Base-by-base conservation (phyloP, 2,888 invertebrate genomes). In the Chelonus formosanus region DNA sequence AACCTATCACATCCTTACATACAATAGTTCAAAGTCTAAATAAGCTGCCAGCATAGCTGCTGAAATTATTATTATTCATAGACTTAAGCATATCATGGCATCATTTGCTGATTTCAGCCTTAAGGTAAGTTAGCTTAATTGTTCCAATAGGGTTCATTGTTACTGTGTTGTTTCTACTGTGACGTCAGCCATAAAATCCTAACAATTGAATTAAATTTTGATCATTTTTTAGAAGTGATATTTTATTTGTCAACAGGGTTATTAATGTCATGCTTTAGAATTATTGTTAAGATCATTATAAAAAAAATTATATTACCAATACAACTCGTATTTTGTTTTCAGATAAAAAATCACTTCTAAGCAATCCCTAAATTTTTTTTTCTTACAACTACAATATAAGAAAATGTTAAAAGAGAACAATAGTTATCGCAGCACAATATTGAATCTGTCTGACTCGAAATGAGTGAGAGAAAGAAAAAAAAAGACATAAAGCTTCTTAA, bases 61-160 rank as follows among this genome's bases (percentile, higher is more conserved):
- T 20, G 1, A 20, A 20, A 20, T 20, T 20, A 20, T 20, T 20
- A 20, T 20, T 20, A 20, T 55, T 60, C 10, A 60, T 54, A 55
- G 43, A 36, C 20, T 44, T 35, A 34, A 55, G 55, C 20, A 56
- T 61, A 56, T 54, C 31, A 20, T 48, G 57, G 31, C 36, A 48
- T 35, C 20, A 52, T 57, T 4, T 53, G 61, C 40, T 52, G 43
- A 57, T 81, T 81, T 78, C 82, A 81, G 80, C 79, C 52, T 35
- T 54, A 80, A 83, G 83, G 83, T 83, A 83, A 83, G 83, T 83
- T 74, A 65, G 55, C 32, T 53, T 69, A 69, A 69, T 67, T 67
- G 70, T 74, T 73, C 68, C 70, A 72, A 70, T 69, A 55, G 56
- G 56, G 55, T 52, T 68, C 68, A 70, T 68, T 70, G 72, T 74